Evolutionary conservation across 2,113 vertebrate genomes (phyloP).

Genomic region (Cochlearius cochlearius): DNA sequence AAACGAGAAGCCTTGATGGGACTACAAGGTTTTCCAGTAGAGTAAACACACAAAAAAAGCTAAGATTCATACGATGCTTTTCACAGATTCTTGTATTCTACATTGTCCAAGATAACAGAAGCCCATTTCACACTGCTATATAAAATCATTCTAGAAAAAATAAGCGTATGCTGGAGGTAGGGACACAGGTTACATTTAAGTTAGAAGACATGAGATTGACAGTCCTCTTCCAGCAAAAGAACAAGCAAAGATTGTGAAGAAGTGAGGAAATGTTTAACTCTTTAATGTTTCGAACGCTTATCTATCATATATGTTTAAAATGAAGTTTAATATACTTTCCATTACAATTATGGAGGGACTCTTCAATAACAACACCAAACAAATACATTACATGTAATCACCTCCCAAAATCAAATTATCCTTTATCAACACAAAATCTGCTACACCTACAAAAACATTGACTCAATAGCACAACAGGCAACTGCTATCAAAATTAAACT

Average conservation of each 20-base stretch:
- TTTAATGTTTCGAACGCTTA: not conserved
- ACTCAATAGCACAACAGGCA: not conserved
- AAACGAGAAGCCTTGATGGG: not conserved
- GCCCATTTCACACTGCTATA: not conserved
- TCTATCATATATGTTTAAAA: not conserved
- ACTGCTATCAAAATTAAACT: not conserved
- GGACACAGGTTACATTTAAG: not conserved
- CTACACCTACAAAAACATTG: not conserved
- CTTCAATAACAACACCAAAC: not conserved
- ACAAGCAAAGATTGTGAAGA: not conserved
- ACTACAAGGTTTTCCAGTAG: not conserved
- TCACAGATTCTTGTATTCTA: not conserved
- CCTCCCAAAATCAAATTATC: not conserved
- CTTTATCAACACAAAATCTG: not conserved
- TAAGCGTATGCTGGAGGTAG: not conserved
- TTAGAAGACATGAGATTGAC: not conserved
- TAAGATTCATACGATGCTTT: not conserved
- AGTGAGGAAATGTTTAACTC: not conserved
- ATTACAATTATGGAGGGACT: not conserved
- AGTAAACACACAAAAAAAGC: not conserved
- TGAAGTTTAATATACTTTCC: not conserved
- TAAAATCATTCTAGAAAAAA: not conserved
- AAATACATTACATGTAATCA: fast-evolving
- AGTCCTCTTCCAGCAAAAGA: not conserved
- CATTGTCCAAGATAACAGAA: not conserved